Evolutionary conservation across 2,113 vertebrate species (phyloP), one percentile per base, ranked within the genome.

Genomic region (Romanogobio albipinnatus): DNA sequence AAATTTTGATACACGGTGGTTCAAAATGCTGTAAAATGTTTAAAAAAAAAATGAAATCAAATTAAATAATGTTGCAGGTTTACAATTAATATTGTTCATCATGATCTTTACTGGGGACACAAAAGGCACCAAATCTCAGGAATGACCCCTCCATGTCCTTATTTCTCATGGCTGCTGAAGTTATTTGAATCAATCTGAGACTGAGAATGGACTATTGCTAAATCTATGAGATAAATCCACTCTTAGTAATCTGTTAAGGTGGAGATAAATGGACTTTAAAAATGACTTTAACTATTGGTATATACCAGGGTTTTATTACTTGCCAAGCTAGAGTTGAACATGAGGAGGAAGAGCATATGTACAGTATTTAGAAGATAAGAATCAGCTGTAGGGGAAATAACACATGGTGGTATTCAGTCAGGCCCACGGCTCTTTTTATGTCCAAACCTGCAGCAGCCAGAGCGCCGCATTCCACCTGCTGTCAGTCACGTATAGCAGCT

Each of bases 391-490:
- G 43, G 43, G 22, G 43, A 73, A 47, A 24, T 73, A 47, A 73
- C 22, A 43, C n/a, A 43, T 13, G 17, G 68, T 45, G 39, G 19
- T 71, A 7, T 71, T 71, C 39, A 71, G 68, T 71, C 70, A 71
- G 9, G 10, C 39, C 39, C 39, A 47, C 5, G n/a, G 70, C 11
- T 24, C 22, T 47, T 62, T 51, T 47, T 47, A 9, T 74, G 73
- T 82, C 78, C 49, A 64, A 82, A 70, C 82, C 62, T 86, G 81
- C 79, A 36, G 59, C 59, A 76, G 49, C 29, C 71, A 22, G 9
- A 66, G 70, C 22, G 17, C 19, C 68, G 15, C 58, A 66, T 86
- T 77, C 68, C 66, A 73, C 47, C 83, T n/a, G 58, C 58, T 75
- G 58, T 79, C 86, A 74, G 61, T 83, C 36, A 78, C 4, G 4